Conservation (phyloP, 2,797 vertebrate species). For the Meriones psammophilus region DNA sequence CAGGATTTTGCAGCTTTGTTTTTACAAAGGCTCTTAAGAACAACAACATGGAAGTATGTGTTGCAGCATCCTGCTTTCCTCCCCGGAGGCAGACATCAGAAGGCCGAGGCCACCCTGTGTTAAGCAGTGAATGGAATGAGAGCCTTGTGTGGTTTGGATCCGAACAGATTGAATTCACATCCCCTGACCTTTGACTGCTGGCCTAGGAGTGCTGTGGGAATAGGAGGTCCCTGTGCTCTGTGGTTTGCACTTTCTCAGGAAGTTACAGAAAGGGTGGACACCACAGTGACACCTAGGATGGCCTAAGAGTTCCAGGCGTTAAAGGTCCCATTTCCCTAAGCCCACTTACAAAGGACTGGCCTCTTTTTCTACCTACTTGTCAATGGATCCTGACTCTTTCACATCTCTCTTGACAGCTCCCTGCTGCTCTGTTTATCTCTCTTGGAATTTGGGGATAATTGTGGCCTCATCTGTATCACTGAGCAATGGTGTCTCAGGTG, state of each 20-base stretch:
- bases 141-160: neutral
- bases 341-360: neutral
- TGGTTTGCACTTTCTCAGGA: conserved; percentile 24
- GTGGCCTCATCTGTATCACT: neutral
- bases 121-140: neutral
- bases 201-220: neutral
- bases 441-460: neutral
- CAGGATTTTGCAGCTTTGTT: neutral
- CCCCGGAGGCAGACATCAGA: neutral
- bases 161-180: neutral
- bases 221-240: neutral
- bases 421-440: neutral
- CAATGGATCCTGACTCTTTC: neutral
- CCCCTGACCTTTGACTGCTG: neutral
- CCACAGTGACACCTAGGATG: neutral
- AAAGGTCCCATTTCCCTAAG: neutral
- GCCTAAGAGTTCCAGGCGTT: neutral
- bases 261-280: neutral
- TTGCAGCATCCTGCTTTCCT: neutral
- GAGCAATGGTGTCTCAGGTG: neutral
- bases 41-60: neutral
- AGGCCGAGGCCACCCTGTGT: neutral
- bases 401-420: neutral
- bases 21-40: neutral
- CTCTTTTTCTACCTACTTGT: neutral